phyloP scores from a whole-genome alignment of 2,113 vertebrate genomes.

The Ardeotis arabs region DNA sequence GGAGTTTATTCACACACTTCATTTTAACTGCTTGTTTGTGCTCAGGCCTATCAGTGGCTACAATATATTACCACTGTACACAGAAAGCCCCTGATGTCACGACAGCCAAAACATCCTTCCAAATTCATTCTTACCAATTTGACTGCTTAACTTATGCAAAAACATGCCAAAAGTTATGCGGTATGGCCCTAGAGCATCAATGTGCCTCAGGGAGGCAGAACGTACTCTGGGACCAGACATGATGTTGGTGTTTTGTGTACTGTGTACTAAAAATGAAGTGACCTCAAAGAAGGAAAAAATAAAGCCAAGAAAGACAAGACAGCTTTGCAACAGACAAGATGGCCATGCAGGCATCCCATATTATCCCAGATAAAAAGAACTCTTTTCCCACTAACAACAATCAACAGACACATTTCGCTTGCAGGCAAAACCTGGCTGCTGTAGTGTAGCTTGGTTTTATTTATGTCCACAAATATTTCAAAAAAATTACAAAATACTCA shows the following conservation, averaged over 20 bases:
- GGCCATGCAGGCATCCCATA: not conserved
- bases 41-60: not conserved
- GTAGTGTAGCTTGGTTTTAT: conserved; percentile 99
- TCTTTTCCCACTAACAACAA: not conserved
- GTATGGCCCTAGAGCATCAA: not conserved
- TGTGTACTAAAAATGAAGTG: not conserved
- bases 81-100: not conserved
- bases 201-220: not conserved
- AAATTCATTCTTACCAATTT: not conserved
- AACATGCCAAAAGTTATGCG: not conserved
- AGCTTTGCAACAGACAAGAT: not conserved
- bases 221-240: not conserved
- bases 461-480: conserved; percentile 99
- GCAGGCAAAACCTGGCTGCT: conserved; percentile 66
- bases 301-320: not conserved
- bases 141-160: not conserved
- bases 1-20: not conserved
- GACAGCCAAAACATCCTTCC: not conserved
- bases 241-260: not conserved
- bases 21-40: not conserved
- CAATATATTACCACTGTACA: not conserved
- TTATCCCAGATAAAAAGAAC: not conserved
- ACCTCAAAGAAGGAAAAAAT: not conserved
- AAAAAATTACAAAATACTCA: conserved; percentile 99
- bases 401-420: conserved; percentile 34